Conservation (phyloP, 1,140 invertebrate species). For the Lanistes nyassanus region DNA sequence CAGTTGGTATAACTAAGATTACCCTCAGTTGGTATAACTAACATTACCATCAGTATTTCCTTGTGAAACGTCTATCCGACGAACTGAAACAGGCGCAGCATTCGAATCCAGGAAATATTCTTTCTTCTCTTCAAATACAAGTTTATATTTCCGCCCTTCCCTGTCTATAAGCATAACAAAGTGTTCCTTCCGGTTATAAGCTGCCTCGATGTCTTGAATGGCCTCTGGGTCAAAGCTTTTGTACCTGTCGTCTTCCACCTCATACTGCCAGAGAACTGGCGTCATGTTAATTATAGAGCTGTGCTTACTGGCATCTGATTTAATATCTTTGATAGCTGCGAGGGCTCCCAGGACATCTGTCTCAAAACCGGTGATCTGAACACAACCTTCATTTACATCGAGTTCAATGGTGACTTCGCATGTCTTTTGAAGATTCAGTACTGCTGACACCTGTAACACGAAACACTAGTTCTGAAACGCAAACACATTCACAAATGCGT, state of each 20-base stretch:
- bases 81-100: conserved; percentile 6
- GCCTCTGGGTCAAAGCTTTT: conserved; percentile 15
- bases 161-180: conserved; percentile 4
- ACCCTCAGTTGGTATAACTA: no score
- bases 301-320: not conserved
- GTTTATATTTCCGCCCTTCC: conserved; percentile 1
- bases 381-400: not conserved
- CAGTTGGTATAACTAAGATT: no score
- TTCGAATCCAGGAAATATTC: not conserved
- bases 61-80: conserved; percentile 8
- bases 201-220: conserved; percentile 3
- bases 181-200: conserved; percentile 4
- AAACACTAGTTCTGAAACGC: no score
- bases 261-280: conserved; percentile 23
- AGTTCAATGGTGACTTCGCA: conserved; percentile 2
- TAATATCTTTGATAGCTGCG: conserved; percentile 10
- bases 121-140: conserved; percentile 13
- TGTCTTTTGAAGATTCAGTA: conserved; percentile 11
- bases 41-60: not conserved
- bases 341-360: not conserved
- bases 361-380: conserved; percentile 7
- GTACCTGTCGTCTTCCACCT: conserved; percentile 14
- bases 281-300: not conserved
- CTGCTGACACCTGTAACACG: not conserved
- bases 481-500: not conserved